Evolutionary conservation across 2,888 invertebrate genomes (phyloP).

Genomic region (Apotomis turbidana): DNA sequence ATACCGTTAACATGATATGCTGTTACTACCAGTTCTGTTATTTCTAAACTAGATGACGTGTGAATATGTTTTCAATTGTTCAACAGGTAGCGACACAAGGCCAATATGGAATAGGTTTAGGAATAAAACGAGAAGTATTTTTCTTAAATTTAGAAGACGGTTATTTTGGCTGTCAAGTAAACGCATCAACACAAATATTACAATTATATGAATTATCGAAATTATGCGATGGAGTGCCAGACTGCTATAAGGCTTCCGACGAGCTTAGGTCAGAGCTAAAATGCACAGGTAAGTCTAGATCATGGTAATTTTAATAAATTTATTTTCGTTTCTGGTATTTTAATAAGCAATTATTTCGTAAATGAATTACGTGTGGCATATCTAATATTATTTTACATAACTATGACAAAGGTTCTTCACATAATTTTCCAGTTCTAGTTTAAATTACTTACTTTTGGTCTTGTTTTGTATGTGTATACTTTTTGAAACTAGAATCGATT

Average conservation of each 20-base stretch:
- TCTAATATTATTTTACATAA: too few species aligned
- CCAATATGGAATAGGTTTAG: conserved; percentile 91
- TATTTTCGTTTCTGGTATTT: too few species aligned
- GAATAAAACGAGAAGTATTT: conserved; percentile 96
- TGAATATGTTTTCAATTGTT: conserved; percentile 43
- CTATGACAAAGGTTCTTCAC: too few species aligned
- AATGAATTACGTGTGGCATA: too few species aligned
- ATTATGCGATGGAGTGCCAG: conserved; percentile 95
- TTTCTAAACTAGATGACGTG: conserved; percentile 21
- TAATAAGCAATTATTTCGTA: too few species aligned
- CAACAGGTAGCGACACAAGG: conserved; percentile 90
- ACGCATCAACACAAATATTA: conserved; percentile 97
- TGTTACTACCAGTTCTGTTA: background rate
- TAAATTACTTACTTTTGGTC: too few species aligned
- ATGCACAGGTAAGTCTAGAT: conserved; percentile 91
- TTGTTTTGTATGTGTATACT: too few species aligned
- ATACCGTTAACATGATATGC: background rate
- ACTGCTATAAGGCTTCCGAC: conserved; percentile 96
- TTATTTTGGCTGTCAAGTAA: conserved; percentile 98
- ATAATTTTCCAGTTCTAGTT: too few species aligned
- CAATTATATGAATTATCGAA: conserved; percentile 97
- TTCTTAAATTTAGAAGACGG: conserved; percentile 98
- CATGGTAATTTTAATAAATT: background rate
- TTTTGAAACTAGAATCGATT: too few species aligned
- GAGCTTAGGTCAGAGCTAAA: conserved; percentile 95